These are phyloP conservation scores for Alviniconcha strummeri DNA, from an alignment of 2,888 invertebrate species.

Conservation along the genomic window DNA sequence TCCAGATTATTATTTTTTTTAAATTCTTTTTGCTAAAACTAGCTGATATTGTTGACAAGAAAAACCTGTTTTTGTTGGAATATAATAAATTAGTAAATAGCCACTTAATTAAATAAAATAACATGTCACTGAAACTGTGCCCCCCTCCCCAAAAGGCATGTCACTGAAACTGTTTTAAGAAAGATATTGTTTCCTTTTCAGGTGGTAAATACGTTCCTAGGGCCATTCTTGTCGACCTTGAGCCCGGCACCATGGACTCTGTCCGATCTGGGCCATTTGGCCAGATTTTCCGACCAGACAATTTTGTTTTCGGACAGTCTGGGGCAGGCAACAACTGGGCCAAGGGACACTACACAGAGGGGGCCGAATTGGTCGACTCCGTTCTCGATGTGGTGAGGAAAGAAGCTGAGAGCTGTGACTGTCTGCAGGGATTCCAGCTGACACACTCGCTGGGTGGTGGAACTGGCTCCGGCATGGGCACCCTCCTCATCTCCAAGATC, in stretches of 20 bases:
- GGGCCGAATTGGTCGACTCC: constrained; percentile 76
- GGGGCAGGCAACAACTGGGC: constrained; percentile 40
- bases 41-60: too few species aligned
- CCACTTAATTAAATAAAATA: too few species aligned
- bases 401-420: constrained; percentile 90
- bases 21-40: too few species aligned
- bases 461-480: constrained; percentile 61
- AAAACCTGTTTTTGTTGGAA: too few species aligned
- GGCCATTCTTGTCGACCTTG: constrained; percentile 82
- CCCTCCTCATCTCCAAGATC: constrained; percentile 60
- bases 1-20: too few species aligned
- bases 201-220: constrained; percentile 43
- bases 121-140: too few species aligned
- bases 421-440: constrained; percentile 77
- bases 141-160: too few species aligned
- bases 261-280: constrained; percentile 90
- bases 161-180: neutral
- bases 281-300: constrained; percentile 42
- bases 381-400: constrained; percentile 81
- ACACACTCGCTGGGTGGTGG: constrained; percentile 61
- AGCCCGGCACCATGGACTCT: constrained; percentile 84
- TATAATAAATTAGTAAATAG: too few species aligned
- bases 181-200: neutral
- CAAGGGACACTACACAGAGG: constrained; percentile 44
- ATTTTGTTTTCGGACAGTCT: constrained; percentile 41